These are phyloP conservation scores for Ptyas mucosa DNA, from an alignment of 2,113 vertebrate genomes.

Conservation along the genomic window DNA sequence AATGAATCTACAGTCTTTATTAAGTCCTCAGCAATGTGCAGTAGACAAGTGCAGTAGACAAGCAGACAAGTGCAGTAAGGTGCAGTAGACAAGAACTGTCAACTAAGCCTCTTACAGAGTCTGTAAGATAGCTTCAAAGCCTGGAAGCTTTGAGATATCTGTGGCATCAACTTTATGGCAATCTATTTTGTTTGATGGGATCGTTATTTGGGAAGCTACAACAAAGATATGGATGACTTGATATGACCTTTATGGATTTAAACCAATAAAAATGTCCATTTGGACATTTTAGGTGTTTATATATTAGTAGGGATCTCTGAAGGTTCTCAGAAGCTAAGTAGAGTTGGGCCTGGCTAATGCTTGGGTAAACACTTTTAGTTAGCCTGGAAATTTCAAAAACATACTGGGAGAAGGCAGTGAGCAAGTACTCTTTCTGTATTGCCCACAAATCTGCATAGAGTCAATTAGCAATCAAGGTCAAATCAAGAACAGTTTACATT, in stretches of 20 bases:
- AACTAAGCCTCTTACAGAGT: too few relatives aligned
- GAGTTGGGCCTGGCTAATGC: neutral
- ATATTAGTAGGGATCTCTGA: neutral
- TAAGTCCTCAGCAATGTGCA: constrained; percentile 9
- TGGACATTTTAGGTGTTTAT: neutral
- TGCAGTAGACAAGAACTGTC: too few relatives aligned
- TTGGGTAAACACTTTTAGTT: neutral
- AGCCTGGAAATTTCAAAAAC: neutral
- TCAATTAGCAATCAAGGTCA: neutral
- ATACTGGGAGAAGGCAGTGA: neutral
- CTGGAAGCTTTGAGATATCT: neutral
- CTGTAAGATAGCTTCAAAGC: neutral
- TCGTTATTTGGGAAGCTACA: neutral
- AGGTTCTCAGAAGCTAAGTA: neutral
- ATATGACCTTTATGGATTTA: neutral
- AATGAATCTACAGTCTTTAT: neutral
- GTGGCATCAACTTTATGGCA: neutral
- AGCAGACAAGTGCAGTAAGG: too few relatives aligned
- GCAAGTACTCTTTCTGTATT: neutral
- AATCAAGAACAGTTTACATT: neutral
- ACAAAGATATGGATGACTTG: neutral
- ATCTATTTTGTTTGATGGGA: neutral
- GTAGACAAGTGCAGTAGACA: too few relatives aligned
- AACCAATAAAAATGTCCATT: neutral
- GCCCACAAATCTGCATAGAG: neutral